These are phyloP conservation scores for Lepidochitona cinerea DNA, from an alignment of 2,888 invertebrate species.

Conservation along the genomic window DNA sequence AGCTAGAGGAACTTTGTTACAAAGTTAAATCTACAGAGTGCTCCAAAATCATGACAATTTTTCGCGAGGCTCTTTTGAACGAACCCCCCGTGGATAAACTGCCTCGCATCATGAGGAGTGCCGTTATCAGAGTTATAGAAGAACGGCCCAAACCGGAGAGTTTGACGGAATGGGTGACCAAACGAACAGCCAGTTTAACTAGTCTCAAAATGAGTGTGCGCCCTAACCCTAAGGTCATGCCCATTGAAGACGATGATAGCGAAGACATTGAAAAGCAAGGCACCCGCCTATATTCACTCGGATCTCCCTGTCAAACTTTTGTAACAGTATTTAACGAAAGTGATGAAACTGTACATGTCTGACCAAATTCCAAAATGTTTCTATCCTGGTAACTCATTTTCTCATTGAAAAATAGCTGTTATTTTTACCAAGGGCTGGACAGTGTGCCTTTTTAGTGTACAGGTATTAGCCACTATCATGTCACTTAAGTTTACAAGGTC, in stretches of 20 bases:
- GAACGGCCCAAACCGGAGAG: slow-evolving; percentile 59
- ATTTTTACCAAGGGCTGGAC: too few relatives aligned
- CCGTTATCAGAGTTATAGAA: slow-evolving; percentile 46
- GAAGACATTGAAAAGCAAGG: slow-evolving; percentile 39
- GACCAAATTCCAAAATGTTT: neutral
- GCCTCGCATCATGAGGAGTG: slow-evolving; percentile 45
- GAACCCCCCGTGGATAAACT: slow-evolving; percentile 52
- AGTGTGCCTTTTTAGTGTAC: too few relatives aligned
- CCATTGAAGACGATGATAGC: slow-evolving; percentile 19
- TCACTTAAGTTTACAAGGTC: too few relatives aligned
- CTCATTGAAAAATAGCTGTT: too few relatives aligned
- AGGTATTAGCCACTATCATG: too few relatives aligned
- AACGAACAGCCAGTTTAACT: slow-evolving; percentile 53
- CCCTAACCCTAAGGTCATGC: slow-evolving; percentile 38
- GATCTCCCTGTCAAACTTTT: neutral
- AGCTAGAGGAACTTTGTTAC: slow-evolving; percentile 63
- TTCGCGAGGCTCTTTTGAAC: slow-evolving; percentile 55
- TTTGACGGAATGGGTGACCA: slow-evolving; percentile 58
- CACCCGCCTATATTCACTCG: neutral
- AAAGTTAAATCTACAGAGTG: slow-evolving; percentile 62
- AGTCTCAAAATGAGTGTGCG: slow-evolving; percentile 40
- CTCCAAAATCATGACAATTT: slow-evolving; percentile 55
- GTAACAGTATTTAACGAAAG: neutral
- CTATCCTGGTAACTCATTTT: too few relatives aligned
- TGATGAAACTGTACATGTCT: neutral